Evolutionary conservation across 92 coral and sea anemone genomes (phyloP), one percentile per base, ranked within the genome.

Genomic region (Porites cylindrica): DNA sequence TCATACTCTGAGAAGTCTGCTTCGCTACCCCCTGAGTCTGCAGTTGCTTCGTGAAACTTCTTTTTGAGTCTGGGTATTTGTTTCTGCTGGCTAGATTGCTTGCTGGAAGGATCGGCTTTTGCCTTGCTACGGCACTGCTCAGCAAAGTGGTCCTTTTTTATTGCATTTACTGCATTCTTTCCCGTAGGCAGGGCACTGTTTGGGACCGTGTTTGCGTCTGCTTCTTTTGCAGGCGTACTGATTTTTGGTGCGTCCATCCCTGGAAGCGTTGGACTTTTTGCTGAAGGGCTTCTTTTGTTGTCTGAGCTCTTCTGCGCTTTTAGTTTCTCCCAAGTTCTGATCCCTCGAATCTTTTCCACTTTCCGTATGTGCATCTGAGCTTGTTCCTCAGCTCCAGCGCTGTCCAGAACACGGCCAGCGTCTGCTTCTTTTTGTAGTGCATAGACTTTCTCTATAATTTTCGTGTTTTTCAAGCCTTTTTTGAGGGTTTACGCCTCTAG

Each of bases 381-480:
- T 86, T 90, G 93, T 86, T 90, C 91, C 93, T 90, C 93, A 86
- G 90, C 91, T 90, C 93, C 86, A 88, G 93, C 93, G 86, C 91
- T 90, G 88, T 86, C 93, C 11, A 90, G 91, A 90, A 90, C 93
- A 90, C 81, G 91, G 66, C 72, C 86, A 0, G 93, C 88, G 73
- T 90, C 93, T 86, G 93, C 93, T 4, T 86, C 93, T 80, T 90
- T 90, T 74, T 72, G 93, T 86, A 90, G 86, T 4, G 87, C 83
- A 72, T 90, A 90, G 90, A 90, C 88, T 90, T 90, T 90, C 93
- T 90, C 91, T 90, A 86, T 86, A 84, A 75, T 90, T 90, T 85
- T 90, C 18, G 93, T 38, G 89, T 90, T 84, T 77, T 90, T 85
- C 90, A 90, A 79, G 23, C 93, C 90, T 65, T 85, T 79, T 90